Percentiles rank a stretch among this genome's conserved stretches.
Evolutionary conservation across 2,113 vertebrate species (phyloP).

Genomic region (Takifugu flavidus): DNA sequence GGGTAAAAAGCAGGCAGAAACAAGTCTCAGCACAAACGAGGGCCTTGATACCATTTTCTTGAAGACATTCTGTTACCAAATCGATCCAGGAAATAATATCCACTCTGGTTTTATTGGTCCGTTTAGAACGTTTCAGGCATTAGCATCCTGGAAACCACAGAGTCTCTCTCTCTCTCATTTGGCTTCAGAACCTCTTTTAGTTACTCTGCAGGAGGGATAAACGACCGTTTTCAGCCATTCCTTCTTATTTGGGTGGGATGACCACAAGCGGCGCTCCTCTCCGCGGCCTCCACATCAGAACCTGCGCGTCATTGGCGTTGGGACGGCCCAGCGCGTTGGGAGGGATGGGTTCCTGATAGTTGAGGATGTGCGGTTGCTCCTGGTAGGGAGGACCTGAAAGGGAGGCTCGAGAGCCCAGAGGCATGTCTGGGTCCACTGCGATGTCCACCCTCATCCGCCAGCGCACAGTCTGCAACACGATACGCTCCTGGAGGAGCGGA

Average conservation of each 20-base stretch:
- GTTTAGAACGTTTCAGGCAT: constrained; percentile 24
- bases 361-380: constrained; percentile 95
- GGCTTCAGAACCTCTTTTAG: too few species aligned
- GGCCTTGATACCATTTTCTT: constrained; percentile 19
- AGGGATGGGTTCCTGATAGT: constrained; percentile 97
- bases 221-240: constrained; percentile 12
- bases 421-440: constrained; percentile 89
- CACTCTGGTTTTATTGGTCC: constrained; percentile 29
- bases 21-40: constrained; percentile 16
- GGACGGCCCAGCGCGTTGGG: constrained; percentile 93
- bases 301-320: constrained; percentile 97
- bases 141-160: constrained; percentile 9
- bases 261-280: constrained; percentile 90
- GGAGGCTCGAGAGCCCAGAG: constrained; percentile 88
- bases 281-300: constrained; percentile 98
- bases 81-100: constrained; percentile 35
- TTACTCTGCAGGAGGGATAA: constrained; percentile 3
- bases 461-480: constrained; percentile 94
- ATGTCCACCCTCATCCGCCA: constrained; percentile 99
- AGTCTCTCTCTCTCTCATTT: neutral
- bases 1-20: constrained; percentile 58
- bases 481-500: constrained; percentile 78
- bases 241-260: constrained; percentile 85
- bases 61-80: constrained; percentile 14
- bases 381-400: constrained; percentile 91